Percentiles rank a stretch among this genome's conserved stretches.
phyloP scores from a whole-genome alignment of 2,113 vertebrate genomes.

The Leucosticte australis region DNA sequence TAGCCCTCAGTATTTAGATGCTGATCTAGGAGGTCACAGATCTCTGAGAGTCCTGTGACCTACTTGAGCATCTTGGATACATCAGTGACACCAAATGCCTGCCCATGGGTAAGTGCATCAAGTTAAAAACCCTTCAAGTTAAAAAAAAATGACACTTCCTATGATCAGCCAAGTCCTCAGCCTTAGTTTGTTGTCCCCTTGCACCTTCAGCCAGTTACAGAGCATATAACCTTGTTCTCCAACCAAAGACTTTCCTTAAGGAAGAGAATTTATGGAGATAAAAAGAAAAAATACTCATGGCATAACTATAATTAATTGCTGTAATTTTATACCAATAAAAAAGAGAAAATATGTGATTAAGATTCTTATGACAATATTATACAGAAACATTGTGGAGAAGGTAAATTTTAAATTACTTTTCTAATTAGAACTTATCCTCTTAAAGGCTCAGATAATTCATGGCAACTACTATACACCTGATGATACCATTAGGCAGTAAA shows the following conservation, averaged over 20 bases:
- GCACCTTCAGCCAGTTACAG: neutral
- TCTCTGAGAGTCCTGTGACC: neutral
- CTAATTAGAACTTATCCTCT: neutral
- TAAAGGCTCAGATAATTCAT: neutral
- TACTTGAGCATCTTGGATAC: neutral
- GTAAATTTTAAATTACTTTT: neutral
- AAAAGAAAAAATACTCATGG: neutral
- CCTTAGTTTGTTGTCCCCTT: neutral
- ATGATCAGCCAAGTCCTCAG: neutral
- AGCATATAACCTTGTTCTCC: neutral
- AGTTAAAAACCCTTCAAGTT: neutral
- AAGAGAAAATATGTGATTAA: neutral
- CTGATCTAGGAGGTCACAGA: neutral
- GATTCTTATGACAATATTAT: neutral
- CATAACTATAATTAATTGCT: neutral
- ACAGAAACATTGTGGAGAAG: neutral
- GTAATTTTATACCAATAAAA: neutral
- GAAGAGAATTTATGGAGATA: neutral
- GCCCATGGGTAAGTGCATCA: neutral
- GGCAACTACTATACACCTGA: neutral
- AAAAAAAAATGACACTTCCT: neutral
- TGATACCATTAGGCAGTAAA: neutral
- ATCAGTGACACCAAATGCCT: neutral
- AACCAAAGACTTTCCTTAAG: neutral
- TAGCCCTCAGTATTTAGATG: neutral